Evolutionary conservation across 2,888 invertebrate species (phyloP), one percentile per base, ranked within the genome.

Genomic region (Temnothorax rugatulus): DNA sequence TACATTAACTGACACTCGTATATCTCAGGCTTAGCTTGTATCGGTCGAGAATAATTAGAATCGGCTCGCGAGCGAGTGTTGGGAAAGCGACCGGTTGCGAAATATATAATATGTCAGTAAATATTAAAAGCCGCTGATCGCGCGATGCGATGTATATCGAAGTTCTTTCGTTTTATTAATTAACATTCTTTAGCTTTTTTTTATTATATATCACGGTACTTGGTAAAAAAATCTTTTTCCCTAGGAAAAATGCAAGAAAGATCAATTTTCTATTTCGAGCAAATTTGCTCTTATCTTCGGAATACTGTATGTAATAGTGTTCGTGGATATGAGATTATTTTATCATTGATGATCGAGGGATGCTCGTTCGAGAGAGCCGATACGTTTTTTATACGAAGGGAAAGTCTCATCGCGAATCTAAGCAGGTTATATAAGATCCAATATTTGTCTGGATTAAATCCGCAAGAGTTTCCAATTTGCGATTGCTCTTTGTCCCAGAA

Each of bases 371-470:
- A 77, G 47, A 47, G 15, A 47, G 15, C 11, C 21, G 18, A 47
- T 11, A 21, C 3, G 34, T 41, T 50, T 83, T 73, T 83, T 41
- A 18, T 25, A 38, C 66, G 71, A 52, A 41, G 57, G 50, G 52
- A 79, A 74, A 66, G 54, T 75, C 25, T 47, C 64, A n/a, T 44
- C 63, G 52, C 21, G 74, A 73, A 73, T 77, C 71, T 64, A 74
- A 57, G 47, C 73, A 44, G 61, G 77, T 84, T 86, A 82, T 66
- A 52, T 66, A 85, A 86, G 59, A 69, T 76, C 73, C 63, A 87
- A 86, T 87, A 87, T 88, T 88, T 89, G 86, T 52, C 82, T 50
- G 59, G 82, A 74, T 54, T 84, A 86, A 83, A 84, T 85, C 88
- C 77, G 71, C 71, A 66, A 83, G 81, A 68, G 63, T 13, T 34